A percentile compares a stretch with the other conserved stretches of the same genome.
These are phyloP conservation scores for Leuciscus idus DNA, from an alignment of 2,113 vertebrate species.

Conservation along the genomic window DNA sequence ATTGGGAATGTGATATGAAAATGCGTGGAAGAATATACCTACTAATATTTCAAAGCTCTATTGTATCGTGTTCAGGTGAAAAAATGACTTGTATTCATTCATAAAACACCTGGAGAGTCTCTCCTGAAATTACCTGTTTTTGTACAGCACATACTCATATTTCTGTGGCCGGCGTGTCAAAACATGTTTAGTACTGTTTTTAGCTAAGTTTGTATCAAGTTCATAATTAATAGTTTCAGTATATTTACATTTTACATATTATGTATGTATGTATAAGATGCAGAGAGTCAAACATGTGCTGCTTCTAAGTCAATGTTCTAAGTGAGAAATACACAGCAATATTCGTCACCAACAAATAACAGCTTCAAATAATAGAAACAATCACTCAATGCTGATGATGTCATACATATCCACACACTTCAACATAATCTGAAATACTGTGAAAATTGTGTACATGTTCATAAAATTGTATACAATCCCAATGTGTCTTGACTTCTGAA, in stretches of 20 bases:
- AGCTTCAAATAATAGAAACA: background rate
- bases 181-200: slow-evolving; percentile 9
- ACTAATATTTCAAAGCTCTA: slow-evolving; percentile 12
- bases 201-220: background rate
- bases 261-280: background rate
- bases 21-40: background rate
- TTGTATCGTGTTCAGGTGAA: background rate
- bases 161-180: background rate
- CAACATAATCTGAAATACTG: slow-evolving; percentile 7
- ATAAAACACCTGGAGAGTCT: slow-evolving; percentile 24
- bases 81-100: background rate
- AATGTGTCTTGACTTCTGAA: slow-evolving; percentile 18
- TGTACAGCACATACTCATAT: slow-evolving; percentile 17
- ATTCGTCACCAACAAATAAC: background rate
- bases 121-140: background rate
- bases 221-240: background rate
- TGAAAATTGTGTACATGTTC: background rate
- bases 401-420: slow-evolving; percentile 3
- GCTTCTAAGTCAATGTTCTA: background rate
- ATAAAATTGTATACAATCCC: background rate
- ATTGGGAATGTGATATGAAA: slow-evolving; percentile 5
- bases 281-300: background rate
- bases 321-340: background rate
- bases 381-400: slow-evolving; percentile 2
- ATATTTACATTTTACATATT: slow-evolving; percentile 12